Evolutionary conservation across 37 sponge, comb jelly and placozoan species (phyloP).

Genomic region (Ephydatia muelleri): DNA sequence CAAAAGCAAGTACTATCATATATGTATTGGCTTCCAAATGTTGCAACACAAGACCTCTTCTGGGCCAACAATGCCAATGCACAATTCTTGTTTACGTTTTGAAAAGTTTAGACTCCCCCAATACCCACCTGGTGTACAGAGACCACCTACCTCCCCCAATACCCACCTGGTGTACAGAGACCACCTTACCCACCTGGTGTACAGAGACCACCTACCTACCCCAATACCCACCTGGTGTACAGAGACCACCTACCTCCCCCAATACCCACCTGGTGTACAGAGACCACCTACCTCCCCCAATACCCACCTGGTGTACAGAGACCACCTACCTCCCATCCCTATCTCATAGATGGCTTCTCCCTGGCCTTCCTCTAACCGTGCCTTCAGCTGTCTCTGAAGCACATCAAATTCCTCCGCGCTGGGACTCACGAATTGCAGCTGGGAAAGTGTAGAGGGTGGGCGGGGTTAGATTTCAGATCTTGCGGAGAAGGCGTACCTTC

Average conservation of each 20-base stretch:
- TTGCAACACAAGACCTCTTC: too few relatives aligned
- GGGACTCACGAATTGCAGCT: slow-evolving; percentile 77
- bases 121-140: not conserved
- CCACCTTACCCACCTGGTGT: not conserved
- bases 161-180: not conserved
- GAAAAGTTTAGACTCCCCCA: too few relatives aligned
- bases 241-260: not conserved
- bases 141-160: not conserved
- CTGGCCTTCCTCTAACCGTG: slow-evolving; percentile 80
- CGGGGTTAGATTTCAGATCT: not conserved
- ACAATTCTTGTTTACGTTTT: too few relatives aligned
- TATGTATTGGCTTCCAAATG: too few relatives aligned
- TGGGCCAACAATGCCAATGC: too few relatives aligned
- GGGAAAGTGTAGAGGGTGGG: not conserved
- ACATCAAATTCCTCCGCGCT: slow-evolving; percentile 75
- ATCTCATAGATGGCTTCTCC: slow-evolving; percentile 94
- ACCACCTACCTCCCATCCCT: slow-evolving; percentile 69
- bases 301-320: not conserved
- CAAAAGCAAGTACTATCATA: too few relatives aligned
- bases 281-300: not conserved
- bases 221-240: not conserved
- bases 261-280: not conserved
- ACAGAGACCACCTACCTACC: not conserved
- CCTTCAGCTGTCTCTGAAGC: slow-evolving; percentile 67
- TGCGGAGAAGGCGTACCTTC: not conserved